Evolutionary conservation across 2,797 vertebrate species (phyloP).

Genomic region (Argyrosomus regius): DNA sequence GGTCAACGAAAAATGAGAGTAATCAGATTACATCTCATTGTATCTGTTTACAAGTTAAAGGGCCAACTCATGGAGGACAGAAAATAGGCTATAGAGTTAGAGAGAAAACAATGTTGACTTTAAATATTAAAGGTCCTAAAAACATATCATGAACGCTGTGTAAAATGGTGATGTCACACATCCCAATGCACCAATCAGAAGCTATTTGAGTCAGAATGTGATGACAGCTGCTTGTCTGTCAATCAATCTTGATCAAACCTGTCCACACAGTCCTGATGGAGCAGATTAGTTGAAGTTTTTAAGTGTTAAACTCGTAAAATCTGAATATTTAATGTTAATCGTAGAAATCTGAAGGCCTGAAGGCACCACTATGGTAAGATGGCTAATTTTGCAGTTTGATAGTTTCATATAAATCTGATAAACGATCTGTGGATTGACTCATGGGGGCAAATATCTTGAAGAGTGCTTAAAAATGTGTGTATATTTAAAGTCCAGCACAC

Average conservation of each 20-base stretch:
- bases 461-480: too few species aligned
- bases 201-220: too few species aligned
- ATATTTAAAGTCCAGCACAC: too few species aligned
- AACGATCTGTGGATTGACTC: too few species aligned
- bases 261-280: neutral
- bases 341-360: too few species aligned
- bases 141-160: neutral
- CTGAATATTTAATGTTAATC: neutral
- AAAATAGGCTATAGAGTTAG: neutral
- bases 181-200: neutral
- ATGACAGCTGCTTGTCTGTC: neutral
- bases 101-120: neutral
- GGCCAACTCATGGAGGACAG: constrained; percentile 11
- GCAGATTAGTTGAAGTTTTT: neutral
- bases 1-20: constrained; percentile 5
- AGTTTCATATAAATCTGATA: too few species aligned
- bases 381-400: too few species aligned
- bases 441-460: too few species aligned
- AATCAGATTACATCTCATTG: constrained; percentile 15
- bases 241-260: neutral
- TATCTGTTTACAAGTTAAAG: constrained; percentile 20
- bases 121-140: neutral
- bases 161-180: neutral
- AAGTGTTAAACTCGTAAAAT: neutral
- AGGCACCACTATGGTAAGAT: too few species aligned